These are phyloP conservation scores for Cavia aperea DNA, from an alignment of 2,113 vertebrate species.

Conservation along the genomic window DNA sequence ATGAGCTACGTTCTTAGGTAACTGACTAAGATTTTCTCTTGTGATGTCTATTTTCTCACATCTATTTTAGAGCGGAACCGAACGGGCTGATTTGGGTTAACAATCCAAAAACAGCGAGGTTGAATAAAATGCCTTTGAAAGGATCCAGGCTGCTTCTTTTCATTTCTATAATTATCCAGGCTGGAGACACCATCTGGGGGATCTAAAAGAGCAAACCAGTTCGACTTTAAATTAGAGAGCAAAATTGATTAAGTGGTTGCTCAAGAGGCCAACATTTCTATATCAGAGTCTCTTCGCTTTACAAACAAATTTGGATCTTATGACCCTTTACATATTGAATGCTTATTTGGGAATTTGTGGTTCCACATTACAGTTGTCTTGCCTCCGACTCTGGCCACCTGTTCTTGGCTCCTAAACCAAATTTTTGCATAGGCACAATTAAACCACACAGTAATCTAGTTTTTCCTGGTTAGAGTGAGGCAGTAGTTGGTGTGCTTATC, in stretches of 20 bases:
- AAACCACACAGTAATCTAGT: neutral
- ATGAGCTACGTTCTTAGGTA: neutral
- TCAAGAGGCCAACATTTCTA: conserved; percentile 28
- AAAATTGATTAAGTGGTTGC: conserved; percentile 43
- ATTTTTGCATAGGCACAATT: neutral
- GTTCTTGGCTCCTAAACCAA: conserved; percentile 14
- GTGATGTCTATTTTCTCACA: neutral
- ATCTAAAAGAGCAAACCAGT: conserved; percentile 18
- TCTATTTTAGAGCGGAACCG: neutral
- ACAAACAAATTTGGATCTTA: conserved; percentile 44
- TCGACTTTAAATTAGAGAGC: conserved; percentile 40
- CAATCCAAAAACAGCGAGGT: neutral
- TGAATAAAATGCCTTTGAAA: conserved; percentile 2
- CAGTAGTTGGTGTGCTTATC: neutral
- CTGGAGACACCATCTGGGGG: conserved; percentile 15
- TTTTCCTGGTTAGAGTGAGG: neutral
- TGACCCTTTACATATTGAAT: conserved; percentile 8
- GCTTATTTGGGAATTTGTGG: conserved; percentile 32
- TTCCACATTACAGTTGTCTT: neutral
- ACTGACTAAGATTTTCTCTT: neutral
- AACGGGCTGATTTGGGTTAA: neutral
- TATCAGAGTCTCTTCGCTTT: conserved; percentile 36
- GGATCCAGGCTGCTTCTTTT: conserved; percentile 7
- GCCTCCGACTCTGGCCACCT: conserved; percentile 22
- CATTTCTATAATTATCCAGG: conserved; percentile 21